A percentile compares a stretch with the other conserved stretches of the same genome.
Evolutionary conservation across 1,140 invertebrate species (phyloP).

Genomic region (Coelopa frigida): DNA sequence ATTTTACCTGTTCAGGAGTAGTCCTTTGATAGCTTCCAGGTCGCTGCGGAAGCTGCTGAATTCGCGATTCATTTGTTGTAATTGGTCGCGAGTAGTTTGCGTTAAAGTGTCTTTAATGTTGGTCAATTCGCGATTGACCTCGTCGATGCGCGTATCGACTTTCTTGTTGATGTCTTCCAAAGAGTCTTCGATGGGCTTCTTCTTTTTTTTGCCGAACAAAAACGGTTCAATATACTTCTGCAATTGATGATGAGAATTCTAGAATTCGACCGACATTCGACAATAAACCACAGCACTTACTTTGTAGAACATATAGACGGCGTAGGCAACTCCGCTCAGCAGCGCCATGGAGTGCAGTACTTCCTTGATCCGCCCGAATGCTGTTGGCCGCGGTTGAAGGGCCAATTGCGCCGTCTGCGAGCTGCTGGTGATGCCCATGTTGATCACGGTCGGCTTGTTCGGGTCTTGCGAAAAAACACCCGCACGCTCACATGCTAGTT

Average conservation of each 20-base stretch:
- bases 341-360: constrained; percentile 59
- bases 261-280: too few species aligned
- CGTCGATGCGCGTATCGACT: constrained; percentile 54
- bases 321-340: constrained; percentile 62
- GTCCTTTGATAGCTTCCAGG: constrained; percentile 66
- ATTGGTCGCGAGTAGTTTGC: constrained; percentile 46
- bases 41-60: constrained; percentile 65
- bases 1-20: constrained; percentile 56
- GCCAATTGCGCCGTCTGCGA: constrained; percentile 23
- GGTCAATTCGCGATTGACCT: constrained; percentile 52
- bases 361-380: constrained; percentile 53
- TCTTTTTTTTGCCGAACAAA: constrained; percentile 57
- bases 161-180: constrained; percentile 60
- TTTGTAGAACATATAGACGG: constrained; percentile 66
- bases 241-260: too few species aligned
- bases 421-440: constrained; percentile 39
- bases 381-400: constrained; percentile 38
- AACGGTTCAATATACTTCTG: constrained; percentile 59
- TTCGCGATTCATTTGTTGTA: constrained; percentile 53
- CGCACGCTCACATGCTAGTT: constrained; percentile 60
- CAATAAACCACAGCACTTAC: constrained; percentile 47
- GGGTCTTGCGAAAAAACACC: constrained; percentile 44
- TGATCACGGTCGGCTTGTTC: constrained; percentile 34
- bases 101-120: constrained; percentile 45
- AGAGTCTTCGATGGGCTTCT: constrained; percentile 54